Conservation (phyloP, 1,140 invertebrate genomes). For the Choristoneura fumiferana region DNA sequence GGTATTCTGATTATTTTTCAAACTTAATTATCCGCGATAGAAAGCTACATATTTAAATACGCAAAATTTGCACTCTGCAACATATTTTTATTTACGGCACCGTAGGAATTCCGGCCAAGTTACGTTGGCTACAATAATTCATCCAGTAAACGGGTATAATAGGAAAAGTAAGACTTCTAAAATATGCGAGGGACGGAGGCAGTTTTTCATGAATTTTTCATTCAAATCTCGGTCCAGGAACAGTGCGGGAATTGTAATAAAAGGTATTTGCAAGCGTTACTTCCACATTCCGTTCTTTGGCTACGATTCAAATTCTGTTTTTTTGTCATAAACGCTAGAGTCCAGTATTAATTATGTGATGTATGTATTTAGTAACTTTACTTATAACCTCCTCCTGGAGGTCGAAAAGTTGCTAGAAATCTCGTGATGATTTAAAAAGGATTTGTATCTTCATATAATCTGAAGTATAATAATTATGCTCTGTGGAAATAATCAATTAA, state of each 20-base stretch:
- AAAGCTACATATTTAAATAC: too few relatives aligned
- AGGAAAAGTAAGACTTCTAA: constrained; percentile 13
- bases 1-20: too few relatives aligned
- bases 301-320: constrained; percentile 1
- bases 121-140: constrained; percentile 2
- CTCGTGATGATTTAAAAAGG: too few relatives aligned
- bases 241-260: neutral
- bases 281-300: constrained; percentile 14
- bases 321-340: neutral
- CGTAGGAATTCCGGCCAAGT: neutral
- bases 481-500: too few relatives aligned
- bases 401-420: too few relatives aligned
- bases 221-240: constrained; percentile 11
- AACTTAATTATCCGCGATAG: too few relatives aligned
- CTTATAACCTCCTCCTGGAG: too few relatives aligned
- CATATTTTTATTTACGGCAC: constrained; percentile 1
- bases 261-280: constrained; percentile 11
- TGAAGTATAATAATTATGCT: too few relatives aligned
- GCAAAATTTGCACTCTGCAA: too few relatives aligned
- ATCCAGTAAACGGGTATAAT: constrained; percentile 5
- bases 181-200: constrained; percentile 16
- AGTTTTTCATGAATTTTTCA: constrained; percentile 20
- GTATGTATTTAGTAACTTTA: too few relatives aligned
- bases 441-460: too few relatives aligned
- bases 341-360: neutral